Conservation (phyloP, 2,797 vertebrate species). For the Sebastes goodei region DNA sequence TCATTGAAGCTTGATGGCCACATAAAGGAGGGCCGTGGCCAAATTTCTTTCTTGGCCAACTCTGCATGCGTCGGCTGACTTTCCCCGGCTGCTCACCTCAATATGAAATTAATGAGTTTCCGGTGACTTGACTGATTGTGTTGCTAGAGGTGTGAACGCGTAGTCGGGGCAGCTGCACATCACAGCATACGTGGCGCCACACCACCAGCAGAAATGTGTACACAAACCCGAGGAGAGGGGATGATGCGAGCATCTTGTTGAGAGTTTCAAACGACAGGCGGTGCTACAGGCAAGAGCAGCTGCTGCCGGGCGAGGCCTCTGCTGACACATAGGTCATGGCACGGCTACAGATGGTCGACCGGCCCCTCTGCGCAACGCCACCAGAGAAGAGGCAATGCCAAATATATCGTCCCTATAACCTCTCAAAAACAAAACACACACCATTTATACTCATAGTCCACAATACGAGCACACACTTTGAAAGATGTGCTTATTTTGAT, state of each 20-base stretch:
- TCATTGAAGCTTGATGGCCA: constrained; percentile 39
- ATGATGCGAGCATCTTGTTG: constrained; percentile 9
- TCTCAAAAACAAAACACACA: constrained; percentile 1
- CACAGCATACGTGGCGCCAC: constrained; percentile 14
- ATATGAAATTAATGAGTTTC: constrained; percentile 51
- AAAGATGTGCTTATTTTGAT: constrained; percentile 44
- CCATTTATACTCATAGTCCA: neutral
- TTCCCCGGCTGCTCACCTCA: constrained; percentile 39
- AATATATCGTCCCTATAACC: constrained; percentile 8
- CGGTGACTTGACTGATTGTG: constrained; percentile 53
- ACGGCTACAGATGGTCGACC: constrained; percentile 55
- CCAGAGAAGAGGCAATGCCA: constrained; percentile 28
- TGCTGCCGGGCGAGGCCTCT: constrained; percentile 33
- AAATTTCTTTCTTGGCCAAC: constrained; percentile 43
- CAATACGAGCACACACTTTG: constrained; percentile 9
- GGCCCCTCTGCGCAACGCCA: constrained; percentile 21
- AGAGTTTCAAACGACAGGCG: constrained; percentile 12
- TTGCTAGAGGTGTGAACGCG: constrained; percentile 36
- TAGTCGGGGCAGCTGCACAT: constrained; percentile 33
- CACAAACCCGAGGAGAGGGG: constrained; percentile 1
- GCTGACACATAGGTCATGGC: constrained; percentile 59
- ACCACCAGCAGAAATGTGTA: constrained; percentile 4
- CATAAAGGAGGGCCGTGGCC: constrained; percentile 31
- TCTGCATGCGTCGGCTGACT: constrained; percentile 5
- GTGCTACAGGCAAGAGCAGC: constrained; percentile 46